Percentiles rank a stretch among this genome's conserved stretches.
Conservation (phyloP, 2,797 vertebrate species). For the Columba guinea region DNA sequence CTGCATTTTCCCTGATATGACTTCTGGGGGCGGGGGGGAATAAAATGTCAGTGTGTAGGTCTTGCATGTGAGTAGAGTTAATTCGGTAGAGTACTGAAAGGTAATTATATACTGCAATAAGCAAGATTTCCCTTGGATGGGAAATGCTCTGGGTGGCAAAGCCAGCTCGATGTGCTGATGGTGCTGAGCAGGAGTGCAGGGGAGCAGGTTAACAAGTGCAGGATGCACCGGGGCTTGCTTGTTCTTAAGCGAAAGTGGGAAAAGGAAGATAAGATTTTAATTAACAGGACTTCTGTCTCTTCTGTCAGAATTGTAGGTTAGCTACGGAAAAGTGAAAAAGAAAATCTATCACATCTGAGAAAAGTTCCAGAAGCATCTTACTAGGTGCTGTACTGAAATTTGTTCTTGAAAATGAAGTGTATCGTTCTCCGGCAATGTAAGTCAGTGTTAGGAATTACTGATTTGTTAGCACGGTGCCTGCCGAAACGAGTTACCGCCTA, state of each 20-base stretch:
- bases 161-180: neutral
- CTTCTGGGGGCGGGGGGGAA: neutral
- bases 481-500: neutral
- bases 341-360: neutral
- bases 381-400: neutral
- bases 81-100: neutral
- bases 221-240: neutral
- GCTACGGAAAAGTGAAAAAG: neutral
- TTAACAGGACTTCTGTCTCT: neutral
- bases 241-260: neutral
- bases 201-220: neutral
- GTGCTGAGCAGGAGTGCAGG: neutral
- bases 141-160: conserved; percentile 10
- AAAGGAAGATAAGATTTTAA: neutral
- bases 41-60: neutral
- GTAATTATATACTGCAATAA: neutral
- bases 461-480: neutral
- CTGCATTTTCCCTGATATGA: neutral
- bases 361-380: neutral
- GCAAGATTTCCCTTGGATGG: neutral
- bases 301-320: neutral
- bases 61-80: neutral
- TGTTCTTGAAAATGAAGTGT: neutral
- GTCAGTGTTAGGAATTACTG: neutral
- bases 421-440: neutral